A percentile compares a stretch with the other conserved stretches of the same genome.
phyloP scores from a whole-genome alignment of 64 coral and sea anemone genomes.

The Stichodactyla mertensii region DNA sequence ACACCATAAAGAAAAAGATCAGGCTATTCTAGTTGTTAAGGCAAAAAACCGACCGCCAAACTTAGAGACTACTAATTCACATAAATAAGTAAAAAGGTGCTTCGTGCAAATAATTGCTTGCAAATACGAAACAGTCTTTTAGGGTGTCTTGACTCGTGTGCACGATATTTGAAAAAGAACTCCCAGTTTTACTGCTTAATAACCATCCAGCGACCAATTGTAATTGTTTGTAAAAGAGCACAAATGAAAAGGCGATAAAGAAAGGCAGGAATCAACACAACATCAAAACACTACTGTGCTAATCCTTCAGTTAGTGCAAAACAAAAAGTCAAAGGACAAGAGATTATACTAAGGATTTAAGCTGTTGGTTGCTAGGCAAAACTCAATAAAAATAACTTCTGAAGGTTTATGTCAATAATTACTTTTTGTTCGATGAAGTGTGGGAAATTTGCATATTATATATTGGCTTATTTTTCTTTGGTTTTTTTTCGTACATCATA shows the following conservation, averaged over 20 bases:
- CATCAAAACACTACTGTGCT: background rate
- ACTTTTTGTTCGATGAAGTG: background rate
- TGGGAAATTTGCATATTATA: background rate
- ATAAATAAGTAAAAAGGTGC: background rate
- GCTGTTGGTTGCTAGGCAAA: background rate
- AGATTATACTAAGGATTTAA: background rate
- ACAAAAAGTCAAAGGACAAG: background rate
- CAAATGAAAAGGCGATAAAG: background rate
- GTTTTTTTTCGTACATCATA: background rate
- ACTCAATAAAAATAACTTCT: background rate
- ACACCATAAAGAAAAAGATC: slow-evolving; percentile 3
- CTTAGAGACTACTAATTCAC: background rate
- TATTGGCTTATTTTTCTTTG: background rate
- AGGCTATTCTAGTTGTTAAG: background rate
- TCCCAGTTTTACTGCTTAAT: background rate
- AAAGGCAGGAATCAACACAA: background rate
- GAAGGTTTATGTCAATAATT: background rate
- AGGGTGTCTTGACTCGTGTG: background rate
- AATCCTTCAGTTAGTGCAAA: background rate
- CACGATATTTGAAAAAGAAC: background rate
- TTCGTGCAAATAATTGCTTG: background rate
- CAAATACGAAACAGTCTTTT: background rate
- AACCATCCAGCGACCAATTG: background rate
- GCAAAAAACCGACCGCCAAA: background rate
- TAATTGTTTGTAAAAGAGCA: background rate